Evolutionary conservation across 2,113 vertebrate genomes (phyloP).

Genomic region (Candoia aspera): DNA sequence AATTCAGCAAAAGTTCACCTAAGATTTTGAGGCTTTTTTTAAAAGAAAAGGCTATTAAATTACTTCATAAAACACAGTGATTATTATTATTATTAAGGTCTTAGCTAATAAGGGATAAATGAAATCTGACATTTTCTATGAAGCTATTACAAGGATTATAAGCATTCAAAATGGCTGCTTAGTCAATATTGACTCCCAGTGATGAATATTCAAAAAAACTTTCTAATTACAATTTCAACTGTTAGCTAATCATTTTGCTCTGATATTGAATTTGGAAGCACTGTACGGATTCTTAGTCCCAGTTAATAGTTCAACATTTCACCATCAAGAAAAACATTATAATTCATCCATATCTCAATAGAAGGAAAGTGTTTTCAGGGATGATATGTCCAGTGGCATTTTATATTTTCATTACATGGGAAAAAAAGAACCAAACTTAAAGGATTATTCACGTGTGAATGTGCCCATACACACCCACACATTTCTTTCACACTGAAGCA

Average conservation of each 20-base stretch:
- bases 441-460: too few species aligned
- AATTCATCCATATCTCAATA: not conserved
- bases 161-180: not conserved
- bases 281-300: not conserved
- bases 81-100: conserved; percentile 7
- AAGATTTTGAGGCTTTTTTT: not conserved
- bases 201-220: conserved; percentile 9
- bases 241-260: conserved; percentile 7
- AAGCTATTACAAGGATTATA: not conserved
- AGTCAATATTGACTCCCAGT: not conserved
- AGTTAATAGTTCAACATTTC: not conserved
- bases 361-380: fast-evolving
- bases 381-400: fast-evolving
- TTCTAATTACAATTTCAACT: not conserved
- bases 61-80: not conserved
- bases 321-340: not conserved
- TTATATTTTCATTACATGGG: not conserved
- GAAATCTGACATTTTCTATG: not conserved
- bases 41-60: not conserved
- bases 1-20: conserved; percentile 18
- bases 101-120: not conserved
- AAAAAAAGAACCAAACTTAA: too few species aligned
- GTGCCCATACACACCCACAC: too few species aligned
- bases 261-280: not conserved
- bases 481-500: too few species aligned